A percentile compares a stretch with the other conserved stretches of the same genome.
Conservation (phyloP, 2,113 vertebrate genomes). For the Todiramphus saurophagus region DNA sequence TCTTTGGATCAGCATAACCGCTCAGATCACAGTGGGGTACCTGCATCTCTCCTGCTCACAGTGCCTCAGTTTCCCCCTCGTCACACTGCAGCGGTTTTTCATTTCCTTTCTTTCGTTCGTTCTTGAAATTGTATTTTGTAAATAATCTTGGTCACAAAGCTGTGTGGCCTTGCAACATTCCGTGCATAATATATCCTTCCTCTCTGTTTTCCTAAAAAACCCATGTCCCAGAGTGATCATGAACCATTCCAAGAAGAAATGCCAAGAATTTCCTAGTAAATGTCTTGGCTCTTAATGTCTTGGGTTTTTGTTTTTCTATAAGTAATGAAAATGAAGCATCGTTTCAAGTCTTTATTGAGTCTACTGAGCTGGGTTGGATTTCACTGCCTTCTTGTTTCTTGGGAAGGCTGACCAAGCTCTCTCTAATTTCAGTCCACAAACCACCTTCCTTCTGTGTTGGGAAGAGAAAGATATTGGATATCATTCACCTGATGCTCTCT, state of each 20-base stretch:
- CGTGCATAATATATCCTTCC: background rate
- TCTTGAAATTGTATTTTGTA: background rate
- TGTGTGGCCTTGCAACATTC: background rate
- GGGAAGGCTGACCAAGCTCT: background rate
- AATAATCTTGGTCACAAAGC: background rate
- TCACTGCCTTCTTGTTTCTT: background rate
- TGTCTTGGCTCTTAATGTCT: background rate
- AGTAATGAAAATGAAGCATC: constrained; percentile 7
- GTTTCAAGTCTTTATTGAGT: background rate
- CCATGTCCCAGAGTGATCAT: background rate
- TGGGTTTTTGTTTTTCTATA: background rate
- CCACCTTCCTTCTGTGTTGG: background rate
- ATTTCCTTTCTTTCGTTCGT: background rate
- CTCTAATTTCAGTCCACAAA: background rate
- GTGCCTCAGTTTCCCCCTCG: background rate
- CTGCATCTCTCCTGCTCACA: background rate
- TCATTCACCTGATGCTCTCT: background rate
- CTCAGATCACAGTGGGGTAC: rapidly evolving
- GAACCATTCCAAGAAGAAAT: background rate
- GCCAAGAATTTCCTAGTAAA: constrained; percentile 25
- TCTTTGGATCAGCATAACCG: rapidly evolving
- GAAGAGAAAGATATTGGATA: background rate
- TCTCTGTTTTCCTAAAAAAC: constrained; percentile 3
- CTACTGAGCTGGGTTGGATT: background rate
- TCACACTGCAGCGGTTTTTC: background rate